These are phyloP conservation scores for Nyleta sp. DNA, from an alignment of 2,888 invertebrate genomes.

Conservation along the genomic window DNA sequence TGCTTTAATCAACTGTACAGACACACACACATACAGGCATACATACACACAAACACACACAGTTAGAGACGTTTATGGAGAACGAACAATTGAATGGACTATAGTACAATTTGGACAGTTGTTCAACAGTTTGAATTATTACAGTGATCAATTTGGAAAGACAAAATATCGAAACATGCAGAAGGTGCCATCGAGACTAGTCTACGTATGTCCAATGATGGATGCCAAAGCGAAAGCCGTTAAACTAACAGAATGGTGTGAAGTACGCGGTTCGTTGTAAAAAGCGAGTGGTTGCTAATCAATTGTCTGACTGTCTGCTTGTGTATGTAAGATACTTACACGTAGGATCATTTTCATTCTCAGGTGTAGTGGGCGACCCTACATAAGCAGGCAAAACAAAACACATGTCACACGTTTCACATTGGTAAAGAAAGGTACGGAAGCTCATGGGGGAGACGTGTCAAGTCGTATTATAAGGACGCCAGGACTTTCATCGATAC, in stretches of 20 bases:
- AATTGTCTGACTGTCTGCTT: constrained; percentile 60
- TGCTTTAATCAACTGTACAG: too few relatives aligned
- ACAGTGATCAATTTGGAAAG: not conserved
- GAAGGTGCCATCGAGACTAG: constrained; percentile 22
- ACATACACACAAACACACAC: too few relatives aligned
- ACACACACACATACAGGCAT: too few relatives aligned
- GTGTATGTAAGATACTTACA: constrained; percentile 82
- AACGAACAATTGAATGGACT: too few relatives aligned
- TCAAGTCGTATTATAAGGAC: constrained; percentile 22
- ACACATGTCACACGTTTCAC: constrained; percentile 81
- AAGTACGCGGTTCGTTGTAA: constrained; percentile 27
- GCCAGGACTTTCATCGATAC: constrained; percentile 6
- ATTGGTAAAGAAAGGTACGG: constrained; percentile 72
- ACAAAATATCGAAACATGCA: constrained; percentile 25
- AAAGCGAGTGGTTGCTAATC: constrained; percentile 42
- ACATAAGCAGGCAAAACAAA: constrained; percentile 82
- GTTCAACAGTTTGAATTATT: not conserved
- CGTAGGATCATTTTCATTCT: constrained; percentile 83
- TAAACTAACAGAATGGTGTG: constrained; percentile 29
- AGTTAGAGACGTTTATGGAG: too few relatives aligned
- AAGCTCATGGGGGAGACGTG: constrained; percentile 49
- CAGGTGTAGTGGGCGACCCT: constrained; percentile 83
- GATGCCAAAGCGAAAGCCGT: constrained; percentile 50
- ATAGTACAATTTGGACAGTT: too few relatives aligned
- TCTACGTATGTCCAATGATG: constrained; percentile 36